phyloP scores from a whole-genome alignment of 1,140 invertebrate species.

The Armadillidium nasatum region DNA sequence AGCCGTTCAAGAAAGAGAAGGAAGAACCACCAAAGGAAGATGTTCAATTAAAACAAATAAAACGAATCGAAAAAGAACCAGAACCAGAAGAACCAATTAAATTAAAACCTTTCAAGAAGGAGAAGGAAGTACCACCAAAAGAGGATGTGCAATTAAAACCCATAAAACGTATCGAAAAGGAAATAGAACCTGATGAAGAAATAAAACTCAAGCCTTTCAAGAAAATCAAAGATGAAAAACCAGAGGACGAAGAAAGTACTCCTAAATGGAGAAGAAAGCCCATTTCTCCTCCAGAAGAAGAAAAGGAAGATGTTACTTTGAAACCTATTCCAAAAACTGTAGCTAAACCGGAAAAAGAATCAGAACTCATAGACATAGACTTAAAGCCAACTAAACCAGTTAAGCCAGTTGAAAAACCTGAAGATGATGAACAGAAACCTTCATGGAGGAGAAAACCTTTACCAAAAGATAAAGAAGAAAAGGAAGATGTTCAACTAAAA shows the following conservation, averaged over 20 bases:
- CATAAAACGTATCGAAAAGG: constrained; percentile 24
- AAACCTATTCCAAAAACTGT: neutral
- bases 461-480: neutral
- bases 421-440: neutral
- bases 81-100: constrained; percentile 16
- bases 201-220: constrained; percentile 25
- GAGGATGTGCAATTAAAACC: constrained; percentile 31
- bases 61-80: constrained; percentile 1
- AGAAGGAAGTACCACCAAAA: constrained; percentile 16
- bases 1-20: constrained; percentile 26
- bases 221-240: constrained; percentile 16
- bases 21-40: constrained; percentile 1
- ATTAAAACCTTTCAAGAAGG: constrained; percentile 33
- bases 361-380: constrained; percentile 2
- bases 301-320: neutral
- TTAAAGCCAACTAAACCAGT: neutral
- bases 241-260: neutral
- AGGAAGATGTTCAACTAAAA: constrained; percentile 7
- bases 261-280: too few species aligned
- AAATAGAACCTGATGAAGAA: constrained; percentile 27
- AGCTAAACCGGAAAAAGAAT: neutral
- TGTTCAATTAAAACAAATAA: constrained; percentile 21
- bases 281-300: too few species aligned
- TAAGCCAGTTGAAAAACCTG: neutral
- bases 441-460: neutral